Evolutionary conservation across 2,888 invertebrate genomes (phyloP).

Genomic region (Smittia aterrima): DNA sequence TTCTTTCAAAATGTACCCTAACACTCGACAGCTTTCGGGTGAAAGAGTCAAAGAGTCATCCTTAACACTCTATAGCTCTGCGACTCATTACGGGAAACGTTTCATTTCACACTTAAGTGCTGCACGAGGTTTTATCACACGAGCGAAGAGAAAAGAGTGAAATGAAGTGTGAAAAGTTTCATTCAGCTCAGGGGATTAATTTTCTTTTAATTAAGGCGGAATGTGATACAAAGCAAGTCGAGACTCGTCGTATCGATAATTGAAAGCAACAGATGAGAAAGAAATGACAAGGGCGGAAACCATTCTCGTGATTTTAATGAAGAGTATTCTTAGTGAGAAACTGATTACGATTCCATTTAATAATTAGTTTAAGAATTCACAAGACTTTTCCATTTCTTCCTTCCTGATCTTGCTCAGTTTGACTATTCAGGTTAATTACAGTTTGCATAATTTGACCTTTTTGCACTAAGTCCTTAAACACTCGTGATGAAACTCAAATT

Average conservation of each 20-base stretch:
- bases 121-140: background rate
- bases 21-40: no score
- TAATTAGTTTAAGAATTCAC: no score
- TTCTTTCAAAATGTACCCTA: background rate
- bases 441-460: background rate
- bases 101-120: background rate
- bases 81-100: background rate
- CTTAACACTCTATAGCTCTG: background rate
- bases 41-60: background rate
- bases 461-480: background rate
- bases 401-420: no score
- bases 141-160: background rate
- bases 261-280: constrained; percentile 35
- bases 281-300: constrained; percentile 4
- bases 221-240: background rate
- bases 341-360: no score
- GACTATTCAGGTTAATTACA: background rate
- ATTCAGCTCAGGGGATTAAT: constrained; percentile 29
- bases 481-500: constrained; percentile 21
- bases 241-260: constrained; percentile 20
- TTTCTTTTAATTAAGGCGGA: constrained; percentile 31
- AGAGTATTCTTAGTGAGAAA: no score
- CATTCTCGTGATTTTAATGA: no score
- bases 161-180: constrained; percentile 27
- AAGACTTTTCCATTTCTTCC: no score